Evolutionary conservation across 2,113 vertebrate species (phyloP), one percentile per base, ranked within the genome.

Genomic region (Notothenia rossii): DNA sequence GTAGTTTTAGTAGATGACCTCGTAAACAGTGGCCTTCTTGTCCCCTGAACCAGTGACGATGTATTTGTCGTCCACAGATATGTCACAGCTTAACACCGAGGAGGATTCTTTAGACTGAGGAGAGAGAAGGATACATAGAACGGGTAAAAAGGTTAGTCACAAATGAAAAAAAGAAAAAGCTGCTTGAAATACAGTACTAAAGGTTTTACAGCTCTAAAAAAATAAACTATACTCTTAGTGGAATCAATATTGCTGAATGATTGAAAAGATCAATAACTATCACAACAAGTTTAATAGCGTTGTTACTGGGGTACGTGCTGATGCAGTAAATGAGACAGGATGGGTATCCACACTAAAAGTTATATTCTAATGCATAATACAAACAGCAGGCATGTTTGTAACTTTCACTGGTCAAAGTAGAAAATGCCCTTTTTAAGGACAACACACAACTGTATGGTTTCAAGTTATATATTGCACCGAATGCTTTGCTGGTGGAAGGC

Each of bases 1-100:
- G 22, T 11, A 5, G 17, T 58, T 62, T 87, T 94, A 99, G 93
- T 99, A 99, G 95, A 99, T 98, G 90, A 99, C 98, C 93, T 99
- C 98, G 49, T 99, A 99, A 81, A 99, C 97, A 3, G 98, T 99
- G 91, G 98, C 98, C 93, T 99, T 99, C 94, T 99, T 99, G 95
- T 99, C 98, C 59, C 98, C 98, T 50, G 98, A 99, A 86, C 98
- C 98, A 2, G 98, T 99, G 83, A 99, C 97, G 10, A 99, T 99
- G 92, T 99, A 99, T 82, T 99, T 98, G 95, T 99, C 97, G 58
- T 99, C 98, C 0, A 97, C 96, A 0, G 97, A 99, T 94, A 99
- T 99, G 94, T 99, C 98, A 53, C 98, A 99, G 84, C 98, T 99
- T 81, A 99, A 92, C 89, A 99, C 98, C 0, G 98, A 99, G 0